Conservation (phyloP, 2,113 vertebrate genomes). For the Bos taurus region DNA sequence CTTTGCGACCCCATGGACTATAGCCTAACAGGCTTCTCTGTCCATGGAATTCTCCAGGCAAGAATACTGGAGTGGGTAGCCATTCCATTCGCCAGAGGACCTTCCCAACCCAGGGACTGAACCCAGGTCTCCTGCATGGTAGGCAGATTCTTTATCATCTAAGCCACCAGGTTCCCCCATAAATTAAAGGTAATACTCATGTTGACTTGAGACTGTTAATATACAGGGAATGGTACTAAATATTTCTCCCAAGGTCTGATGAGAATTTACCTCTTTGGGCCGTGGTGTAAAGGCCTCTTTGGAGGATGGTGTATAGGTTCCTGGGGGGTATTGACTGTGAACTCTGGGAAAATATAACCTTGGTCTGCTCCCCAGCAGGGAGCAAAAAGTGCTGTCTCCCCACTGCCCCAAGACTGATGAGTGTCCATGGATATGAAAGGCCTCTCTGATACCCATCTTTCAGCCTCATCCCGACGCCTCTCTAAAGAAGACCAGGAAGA, state of each 20-base stretch:
- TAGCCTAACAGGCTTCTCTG: background rate
- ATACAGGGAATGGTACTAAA: background rate
- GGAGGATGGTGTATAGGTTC: background rate
- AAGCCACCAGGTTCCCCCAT: background rate
- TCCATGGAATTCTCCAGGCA: background rate
- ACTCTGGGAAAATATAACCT: background rate
- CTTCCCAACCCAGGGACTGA: background rate
- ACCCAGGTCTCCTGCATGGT: background rate
- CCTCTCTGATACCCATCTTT: background rate
- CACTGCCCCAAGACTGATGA: background rate
- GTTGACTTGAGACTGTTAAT: background rate
- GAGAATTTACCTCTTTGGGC: background rate
- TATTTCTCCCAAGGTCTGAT: background rate
- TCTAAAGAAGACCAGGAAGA: background rate
- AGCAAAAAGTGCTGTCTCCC: background rate
- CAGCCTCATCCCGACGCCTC: too few relatives aligned
- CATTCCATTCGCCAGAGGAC: rapidly evolving
- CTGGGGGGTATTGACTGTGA: background rate
- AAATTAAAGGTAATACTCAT: background rate
- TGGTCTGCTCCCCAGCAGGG: background rate
- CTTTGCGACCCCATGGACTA: background rate
- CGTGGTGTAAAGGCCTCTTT: background rate
- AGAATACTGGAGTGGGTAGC: background rate
- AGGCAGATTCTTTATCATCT: background rate
- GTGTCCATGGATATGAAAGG: rapidly evolving